phyloP scores from a whole-genome alignment of 1,140 invertebrate genomes.

The Eulimnadia texana region DNA sequence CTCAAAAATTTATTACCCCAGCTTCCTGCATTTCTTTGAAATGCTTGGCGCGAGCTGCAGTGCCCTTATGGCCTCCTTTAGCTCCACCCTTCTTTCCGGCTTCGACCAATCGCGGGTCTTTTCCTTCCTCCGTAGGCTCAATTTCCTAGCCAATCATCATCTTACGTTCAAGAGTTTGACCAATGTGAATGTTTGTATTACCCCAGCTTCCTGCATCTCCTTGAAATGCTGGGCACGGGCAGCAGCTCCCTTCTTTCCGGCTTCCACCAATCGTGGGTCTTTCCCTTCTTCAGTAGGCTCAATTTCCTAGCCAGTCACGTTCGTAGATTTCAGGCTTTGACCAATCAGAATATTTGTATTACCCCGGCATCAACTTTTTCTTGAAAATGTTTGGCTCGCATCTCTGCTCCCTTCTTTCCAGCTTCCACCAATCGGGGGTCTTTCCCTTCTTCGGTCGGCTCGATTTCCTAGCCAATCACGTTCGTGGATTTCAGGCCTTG shows the following conservation, averaged over 20 bases:
- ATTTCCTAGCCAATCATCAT: not conserved
- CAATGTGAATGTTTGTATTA: not conserved
- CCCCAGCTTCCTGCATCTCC: constrained; percentile 9
- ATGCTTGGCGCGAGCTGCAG: not conserved
- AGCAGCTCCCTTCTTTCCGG: constrained; percentile 1
- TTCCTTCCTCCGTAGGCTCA: constrained; percentile 9
- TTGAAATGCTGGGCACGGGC: constrained; percentile 3
- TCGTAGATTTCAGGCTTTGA: not conserved
- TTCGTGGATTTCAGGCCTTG: not conserved
- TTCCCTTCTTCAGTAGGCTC: constrained; percentile 9
- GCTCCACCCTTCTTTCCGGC: constrained; percentile 2
- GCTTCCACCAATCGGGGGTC: constrained; percentile 2
- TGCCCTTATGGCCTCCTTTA: too few species aligned
- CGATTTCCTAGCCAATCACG: not conserved
- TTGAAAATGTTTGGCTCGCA: not conserved
- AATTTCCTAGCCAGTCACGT: not conserved
- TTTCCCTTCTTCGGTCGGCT: constrained; percentile 4
- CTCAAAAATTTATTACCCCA: too few species aligned
- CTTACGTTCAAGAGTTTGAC: not conserved
- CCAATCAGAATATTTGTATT: not conserved
- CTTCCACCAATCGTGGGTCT: constrained; percentile 6
- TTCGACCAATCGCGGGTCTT: constrained; percentile 5
- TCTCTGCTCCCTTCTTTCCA: constrained; percentile 5
- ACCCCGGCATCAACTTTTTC: not conserved
- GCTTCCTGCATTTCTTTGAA: constrained; percentile 6